Evolutionary conservation across 2,113 vertebrate species (phyloP).

Genomic region (Pseudorhombus dupliciocellatus): DNA sequence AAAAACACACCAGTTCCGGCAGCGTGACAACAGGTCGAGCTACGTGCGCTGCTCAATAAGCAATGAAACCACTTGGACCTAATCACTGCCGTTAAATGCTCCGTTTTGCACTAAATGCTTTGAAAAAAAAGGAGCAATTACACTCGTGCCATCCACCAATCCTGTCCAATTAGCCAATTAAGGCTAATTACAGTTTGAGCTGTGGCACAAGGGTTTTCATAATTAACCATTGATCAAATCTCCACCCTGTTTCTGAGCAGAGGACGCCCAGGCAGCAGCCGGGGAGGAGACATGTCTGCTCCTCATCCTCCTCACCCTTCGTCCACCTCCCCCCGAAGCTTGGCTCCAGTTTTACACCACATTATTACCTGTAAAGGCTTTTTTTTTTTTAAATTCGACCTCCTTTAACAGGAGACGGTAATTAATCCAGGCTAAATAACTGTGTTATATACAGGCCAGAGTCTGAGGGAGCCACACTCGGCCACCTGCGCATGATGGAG

Average conservation of each 20-base stretch:
- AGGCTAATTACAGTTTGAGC: constrained; percentile 78
- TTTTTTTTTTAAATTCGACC: constrained; percentile 20
- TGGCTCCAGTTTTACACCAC: neutral
- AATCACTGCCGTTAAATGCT: constrained; percentile 20
- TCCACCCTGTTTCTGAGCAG: constrained; percentile 50
- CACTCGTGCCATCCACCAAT: constrained; percentile 68
- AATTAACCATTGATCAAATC: constrained; percentile 76
- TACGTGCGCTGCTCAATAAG: neutral
- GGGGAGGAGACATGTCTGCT: constrained; percentile 1
- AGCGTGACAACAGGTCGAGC: constrained; percentile 6
- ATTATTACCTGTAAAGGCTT: neutral
- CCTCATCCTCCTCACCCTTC: constrained; percentile 11
- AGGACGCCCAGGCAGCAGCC: constrained; percentile 61
- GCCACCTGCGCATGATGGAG: constrained; percentile 8
- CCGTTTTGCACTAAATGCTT: constrained; percentile 44
- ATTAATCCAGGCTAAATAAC: constrained; percentile 24
- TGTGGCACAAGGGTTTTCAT: constrained; percentile 75
- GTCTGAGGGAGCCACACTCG: neutral
- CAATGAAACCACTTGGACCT: constrained; percentile 3
- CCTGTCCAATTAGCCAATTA: constrained; percentile 79
- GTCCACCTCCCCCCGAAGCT: constrained; percentile 32
- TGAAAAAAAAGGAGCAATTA: constrained; percentile 61
- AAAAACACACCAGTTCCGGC: neutral
- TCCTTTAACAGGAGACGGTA: constrained; percentile 25
- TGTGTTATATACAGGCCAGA: neutral